Evolutionary conservation across 2,113 vertebrate genomes (phyloP), one percentile per base, ranked within the genome.

Genomic region (Sapajus apella): DNA sequence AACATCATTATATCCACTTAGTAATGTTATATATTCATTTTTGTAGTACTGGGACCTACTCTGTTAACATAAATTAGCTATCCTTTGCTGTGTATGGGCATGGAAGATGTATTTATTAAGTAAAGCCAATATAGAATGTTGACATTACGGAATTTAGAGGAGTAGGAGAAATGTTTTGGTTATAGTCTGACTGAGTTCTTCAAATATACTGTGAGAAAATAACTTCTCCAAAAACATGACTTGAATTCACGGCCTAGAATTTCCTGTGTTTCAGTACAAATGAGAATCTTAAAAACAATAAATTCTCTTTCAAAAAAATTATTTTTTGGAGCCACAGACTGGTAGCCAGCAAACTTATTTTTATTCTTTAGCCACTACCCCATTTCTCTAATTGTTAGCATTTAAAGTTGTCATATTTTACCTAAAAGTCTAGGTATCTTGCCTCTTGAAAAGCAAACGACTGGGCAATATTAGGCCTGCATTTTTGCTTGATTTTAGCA

Each of bases 211-310:
- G 4, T 76, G 43, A 92, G 56, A 82, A 96, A 73, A 94, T 35
- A 81, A 30, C 40, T 95, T 97, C 72, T 95, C 27, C 64, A 47
- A 88, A 97, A n/a, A 87, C 72, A 72, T 82, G 58, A 85, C 27
- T 86, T 95, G 92, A 95, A 84, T 95, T 83, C 45, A 61, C 68
- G 30, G 55, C 73, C 90, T 90, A 89, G 47, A 81, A 37, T 90
- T 96, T 87, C 81, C 14, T 84, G 23, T 58, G 14, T 85, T 96
- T 87, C 3, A 58, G 66, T 91, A 58, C 27, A 87, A 18, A 50
- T 75, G n/a, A 92, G 27, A 87, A 21, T 93, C 25, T 73, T 92
- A 81, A 23, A 13, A 84, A 94, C 2, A 84, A 12, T 70, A 13
- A 6, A 85, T 90, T 90, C 27, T 91, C 16, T 55, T 79, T 87